Conservation (phyloP, 2,797 vertebrate species). For the Allobates femoralis region DNA sequence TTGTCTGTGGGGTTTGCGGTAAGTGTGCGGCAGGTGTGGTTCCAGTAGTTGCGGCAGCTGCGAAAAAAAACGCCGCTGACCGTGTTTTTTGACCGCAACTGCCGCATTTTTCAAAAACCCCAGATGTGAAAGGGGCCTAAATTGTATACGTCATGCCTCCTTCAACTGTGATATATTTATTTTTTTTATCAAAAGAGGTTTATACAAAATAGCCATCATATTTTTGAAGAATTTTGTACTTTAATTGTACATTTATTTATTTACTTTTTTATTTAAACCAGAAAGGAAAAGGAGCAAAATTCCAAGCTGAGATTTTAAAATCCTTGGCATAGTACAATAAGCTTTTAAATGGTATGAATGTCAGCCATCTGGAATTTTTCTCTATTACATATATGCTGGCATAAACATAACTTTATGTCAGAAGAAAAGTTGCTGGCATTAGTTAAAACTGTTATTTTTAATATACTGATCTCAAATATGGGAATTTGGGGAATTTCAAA, state of each 20-base stretch:
- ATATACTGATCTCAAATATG: background rate
- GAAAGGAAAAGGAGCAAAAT: background rate
- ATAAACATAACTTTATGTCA: slow-evolving; percentile 17
- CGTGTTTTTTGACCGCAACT: too few relatives aligned
- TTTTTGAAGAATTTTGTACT: background rate
- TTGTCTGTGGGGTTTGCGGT: too few relatives aligned
- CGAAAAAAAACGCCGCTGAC: too few relatives aligned
- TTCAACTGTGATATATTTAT: too few relatives aligned
- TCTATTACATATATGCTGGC: slow-evolving; percentile 28
- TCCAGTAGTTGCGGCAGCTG: too few relatives aligned
- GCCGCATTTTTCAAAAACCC: too few relatives aligned
- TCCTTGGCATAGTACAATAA: background rate
- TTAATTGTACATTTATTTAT: background rate
- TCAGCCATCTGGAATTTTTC: slow-evolving; percentile 32
- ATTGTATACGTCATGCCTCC: too few relatives aligned
- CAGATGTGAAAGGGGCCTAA: too few relatives aligned
- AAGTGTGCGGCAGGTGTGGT: too few relatives aligned
- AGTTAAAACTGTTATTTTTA: background rate
- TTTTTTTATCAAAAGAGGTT: background rate
- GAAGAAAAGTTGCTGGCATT: slow-evolving; percentile 22
- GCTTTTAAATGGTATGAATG: slow-evolving; percentile 22
- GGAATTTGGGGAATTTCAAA: background rate
- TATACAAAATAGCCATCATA: background rate
- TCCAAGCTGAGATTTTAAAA: slow-evolving; percentile 6
- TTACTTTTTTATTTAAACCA: background rate